Base-by-base conservation (phyloP, 2,888 invertebrate genomes). In the Xestia ashworthii region DNA sequence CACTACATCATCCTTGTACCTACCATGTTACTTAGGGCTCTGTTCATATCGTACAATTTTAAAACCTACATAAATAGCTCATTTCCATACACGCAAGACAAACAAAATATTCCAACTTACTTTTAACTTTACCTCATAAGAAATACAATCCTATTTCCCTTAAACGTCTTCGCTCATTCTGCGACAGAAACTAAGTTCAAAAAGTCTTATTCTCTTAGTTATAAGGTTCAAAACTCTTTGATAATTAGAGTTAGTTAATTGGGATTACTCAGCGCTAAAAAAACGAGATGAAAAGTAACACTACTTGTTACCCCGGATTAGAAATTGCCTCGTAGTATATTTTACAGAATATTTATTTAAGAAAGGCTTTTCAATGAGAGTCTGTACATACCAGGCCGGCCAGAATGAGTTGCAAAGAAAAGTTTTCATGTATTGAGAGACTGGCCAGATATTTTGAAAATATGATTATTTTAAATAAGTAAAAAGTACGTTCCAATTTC, bases 221-320 rank as follows among this genome's bases (percentile, higher is more conserved):
- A 67, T 48, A 86, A 32, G 65, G 53, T 55, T 19, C 25, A 46
- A 44, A 66, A 4, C 82, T 22, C 46, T 16, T 48, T 77, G 25
- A 6, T 16, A 53, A 65, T 32, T 60, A 44, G 41, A n/a, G 5
- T 70, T 6, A 76, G 66, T 75, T 84, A 80, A 87, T 86, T 84
- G 58, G 62, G 77, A 82, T 82, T 78, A 70, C 68, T 68, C 68
- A 68, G 53, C 38, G n/a, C 32, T 72, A 68, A 73, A 87, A 75
- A 87, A 84, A 86, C 74, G 62, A 86, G 74, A 74, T 77, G 66
- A 78, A 82, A 74, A 64, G 76, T 68, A 58, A 50, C 46, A 25
- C 16, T 25, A 32, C 25, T 60, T 16, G 46, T 62, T 46, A 53
- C 25, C n/a, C n/a, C n/a, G n/a, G n/a, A 48, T 53, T 62, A n/a